Evolutionary conservation across 2,797 vertebrate genomes (phyloP), one percentile per base, ranked within the genome.

Genomic region (Atherinosoma microstoma): DNA sequence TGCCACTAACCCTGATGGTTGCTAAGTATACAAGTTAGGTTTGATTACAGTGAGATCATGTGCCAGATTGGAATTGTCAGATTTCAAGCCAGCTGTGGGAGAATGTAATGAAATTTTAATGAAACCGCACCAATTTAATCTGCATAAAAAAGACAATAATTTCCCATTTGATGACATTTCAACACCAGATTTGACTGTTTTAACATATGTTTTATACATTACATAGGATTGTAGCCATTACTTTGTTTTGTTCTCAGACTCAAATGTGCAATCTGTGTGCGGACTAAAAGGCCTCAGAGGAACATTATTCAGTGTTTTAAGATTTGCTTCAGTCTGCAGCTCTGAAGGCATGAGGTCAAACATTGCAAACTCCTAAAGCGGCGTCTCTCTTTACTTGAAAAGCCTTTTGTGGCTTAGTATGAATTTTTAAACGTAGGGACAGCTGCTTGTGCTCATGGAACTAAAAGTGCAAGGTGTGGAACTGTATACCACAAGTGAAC

Each of bases 331-430:
- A 35, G 68, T 64, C 61, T 72, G 74, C 42, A 66, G 73, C 70
- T 80, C 58, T 80, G 84, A 82, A 74, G 80, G 63, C 64, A 30
- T 49, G 61, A 65, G 53, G 38, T 64, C 75, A 40, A 64, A 84
- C 75, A 87, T 84, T 63, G 80, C 79, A 75, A 59, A 63, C 67
- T 85, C 82, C 82, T 70, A 82, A 91, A 83, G 66, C 61, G 80
- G 67, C 76, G 78, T 76, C 54, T 22, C 61, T 73, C 70, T 91
- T 89, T 91, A 87, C 90, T 93, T 80, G 70, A 84, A 88, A 70
- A 76, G 83, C 61, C 67, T 56, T 85, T 58, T 80, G 76, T 74
- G 76, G 79, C 69, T 75, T 64, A 61, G 65, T 63, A 58, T 75
- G 64, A 74, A 74, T 78, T 84, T 84, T 77, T 75, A 82, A 62